Evolutionary conservation across 2,797 vertebrate genomes (phyloP).

Genomic region (Eupleurogrammus muticus): DNA sequence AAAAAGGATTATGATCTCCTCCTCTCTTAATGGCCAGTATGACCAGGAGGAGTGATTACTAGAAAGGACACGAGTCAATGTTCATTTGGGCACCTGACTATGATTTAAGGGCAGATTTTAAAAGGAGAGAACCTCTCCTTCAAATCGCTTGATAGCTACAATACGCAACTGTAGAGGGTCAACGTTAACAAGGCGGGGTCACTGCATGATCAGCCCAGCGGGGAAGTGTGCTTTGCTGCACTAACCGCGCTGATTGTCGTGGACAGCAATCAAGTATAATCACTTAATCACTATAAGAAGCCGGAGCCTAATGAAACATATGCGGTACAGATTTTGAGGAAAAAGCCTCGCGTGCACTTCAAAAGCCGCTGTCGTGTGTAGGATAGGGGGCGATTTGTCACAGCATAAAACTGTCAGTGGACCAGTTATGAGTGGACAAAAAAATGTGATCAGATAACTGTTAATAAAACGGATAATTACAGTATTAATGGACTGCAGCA

Average conservation of each 20-base stretch:
- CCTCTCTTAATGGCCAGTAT: no score
- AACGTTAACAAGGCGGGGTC: constrained; percentile 49
- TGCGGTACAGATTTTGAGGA: constrained; percentile 2
- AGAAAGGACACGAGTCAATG: no score
- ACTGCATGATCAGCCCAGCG: constrained; percentile 32
- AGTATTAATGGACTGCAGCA: constrained; percentile 60
- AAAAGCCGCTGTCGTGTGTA: not conserved
- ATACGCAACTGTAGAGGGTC: constrained; percentile 38
- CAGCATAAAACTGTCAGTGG: constrained; percentile 27
- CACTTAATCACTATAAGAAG: constrained; percentile 23
- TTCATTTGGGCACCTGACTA: no score
- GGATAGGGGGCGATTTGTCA: constrained; percentile 14
- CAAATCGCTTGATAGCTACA: constrained; percentile 22
- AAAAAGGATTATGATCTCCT: no score
- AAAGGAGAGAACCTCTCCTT: no score
- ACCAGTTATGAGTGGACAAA: constrained; percentile 26
- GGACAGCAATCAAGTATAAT: constrained; percentile 19
- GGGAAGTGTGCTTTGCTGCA: constrained; percentile 21
- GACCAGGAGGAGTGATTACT: no score
- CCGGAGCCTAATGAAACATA: constrained; percentile 19
- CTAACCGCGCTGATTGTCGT: constrained; percentile 11
- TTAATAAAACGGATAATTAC: constrained; percentile 61
- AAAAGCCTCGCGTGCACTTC: not conserved
- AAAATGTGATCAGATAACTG: constrained; percentile 47
- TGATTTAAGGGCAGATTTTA: no score